phyloP scores from a whole-genome alignment of 2,888 invertebrate genomes.

The Macaria liturata region DNA sequence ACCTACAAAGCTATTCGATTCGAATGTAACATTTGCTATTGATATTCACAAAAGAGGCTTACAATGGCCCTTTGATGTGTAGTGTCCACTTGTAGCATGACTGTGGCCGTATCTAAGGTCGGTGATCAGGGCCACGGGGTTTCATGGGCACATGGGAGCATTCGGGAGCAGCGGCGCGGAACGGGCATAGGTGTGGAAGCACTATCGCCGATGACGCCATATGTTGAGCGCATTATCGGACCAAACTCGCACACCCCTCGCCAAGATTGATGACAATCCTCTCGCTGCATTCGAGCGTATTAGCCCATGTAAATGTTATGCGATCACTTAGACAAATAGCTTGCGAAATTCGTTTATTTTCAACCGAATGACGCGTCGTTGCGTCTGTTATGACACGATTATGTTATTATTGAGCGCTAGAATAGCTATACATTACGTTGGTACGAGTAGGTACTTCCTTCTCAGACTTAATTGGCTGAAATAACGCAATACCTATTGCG shows the following conservation, averaged over 20 bases:
- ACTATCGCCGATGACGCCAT: constrained; percentile 65
- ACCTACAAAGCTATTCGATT: constrained; percentile 40
- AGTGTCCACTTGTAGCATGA: constrained; percentile 59
- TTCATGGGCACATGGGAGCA: constrained; percentile 40
- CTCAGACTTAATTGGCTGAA: neutral
- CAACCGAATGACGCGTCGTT: constrained; percentile 16
- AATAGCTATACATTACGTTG: no score
- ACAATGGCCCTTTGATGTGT: constrained; percentile 51
- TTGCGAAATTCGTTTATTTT: constrained; percentile 55
- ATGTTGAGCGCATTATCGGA: constrained; percentile 75
- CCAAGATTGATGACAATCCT: constrained; percentile 77
- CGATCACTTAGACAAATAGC: constrained; percentile 75
- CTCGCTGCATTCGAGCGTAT: constrained; percentile 72
- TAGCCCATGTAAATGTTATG: constrained; percentile 81
- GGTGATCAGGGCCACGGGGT: constrained; percentile 42
- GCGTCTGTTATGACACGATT: constrained; percentile 7
- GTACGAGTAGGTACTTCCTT: neutral
- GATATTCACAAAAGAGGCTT: constrained; percentile 46
- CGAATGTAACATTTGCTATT: constrained; percentile 56
- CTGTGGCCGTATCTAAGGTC: constrained; percentile 55
- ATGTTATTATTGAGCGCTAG: neutral
- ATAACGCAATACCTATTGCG: constrained; percentile 1
- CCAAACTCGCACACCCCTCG: constrained; percentile 60
- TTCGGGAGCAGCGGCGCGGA: constrained; percentile 64
- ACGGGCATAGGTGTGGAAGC: constrained; percentile 47